Base-by-base conservation (phyloP, 2,888 invertebrate genomes). In the Ypsolopha sequella region DNA sequence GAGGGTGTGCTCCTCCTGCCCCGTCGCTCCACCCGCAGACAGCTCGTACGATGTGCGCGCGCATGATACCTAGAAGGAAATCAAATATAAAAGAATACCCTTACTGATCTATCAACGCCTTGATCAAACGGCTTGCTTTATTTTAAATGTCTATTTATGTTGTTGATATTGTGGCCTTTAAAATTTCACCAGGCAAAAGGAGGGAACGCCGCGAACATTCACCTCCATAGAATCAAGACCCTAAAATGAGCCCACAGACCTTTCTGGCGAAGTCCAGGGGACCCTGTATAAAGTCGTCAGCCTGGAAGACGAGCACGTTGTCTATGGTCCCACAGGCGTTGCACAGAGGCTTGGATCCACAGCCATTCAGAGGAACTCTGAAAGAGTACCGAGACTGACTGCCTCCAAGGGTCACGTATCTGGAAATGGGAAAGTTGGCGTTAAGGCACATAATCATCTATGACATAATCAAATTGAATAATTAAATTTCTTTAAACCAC, bases 301-400 rank as follows among this genome's bases (percentile, higher is more conserved):
- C 85, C 70, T 92, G 92, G 64, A 92, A 91, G 53, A 92, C 88
- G 7, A 92, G 85, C 24, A 91, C 87, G 58, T 91, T 92, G 71
- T 91, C 91, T 48, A 91, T 76, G 35, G 90, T 89, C 11, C 89
- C 88, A 56, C 90, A 90, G 1, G 89, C 85, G 9, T 89, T 82
- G 64, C 91, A 90, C 0, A 89, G 85, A 0, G 89, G 89, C 33
- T 88, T 78, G 45, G 90, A 89, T 2, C 91, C 91, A 60, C 92
- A 92, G 39, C 88, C 89, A 45, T 89, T 84, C 57, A 90, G 76
- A 9, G 92, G 91, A n/a, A 92, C 89, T 56, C 80, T 72, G 77
- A 92, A 92, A 0, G 82, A 85, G 68, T 89, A 92, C 13, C 79
- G 75, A 0, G 87, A 84, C 55, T 87, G 80, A 55, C 88, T 89